phyloP scores from a whole-genome alignment of 1,140 invertebrate species.

The Platyura marginata region DNA sequence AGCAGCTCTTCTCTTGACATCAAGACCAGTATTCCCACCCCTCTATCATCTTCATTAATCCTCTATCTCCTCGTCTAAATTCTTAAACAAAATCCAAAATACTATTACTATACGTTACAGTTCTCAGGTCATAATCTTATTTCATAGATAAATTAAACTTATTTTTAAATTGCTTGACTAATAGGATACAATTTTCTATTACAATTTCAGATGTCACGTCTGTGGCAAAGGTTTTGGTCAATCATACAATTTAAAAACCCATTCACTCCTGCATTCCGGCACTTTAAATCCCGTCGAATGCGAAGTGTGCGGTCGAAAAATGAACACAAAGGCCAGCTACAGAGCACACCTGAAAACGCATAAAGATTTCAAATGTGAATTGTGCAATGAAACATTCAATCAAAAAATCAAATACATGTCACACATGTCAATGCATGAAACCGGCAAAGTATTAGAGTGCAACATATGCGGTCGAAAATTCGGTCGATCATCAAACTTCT shows the following conservation, averaged over 20 bases:
- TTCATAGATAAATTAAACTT: too few relatives aligned
- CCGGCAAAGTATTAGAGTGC: neutral
- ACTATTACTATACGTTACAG: too few relatives aligned
- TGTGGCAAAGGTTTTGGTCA: slow-evolving; percentile 34
- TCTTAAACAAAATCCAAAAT: too few relatives aligned
- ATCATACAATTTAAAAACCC: slow-evolving; percentile 32
- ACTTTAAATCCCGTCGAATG: slow-evolving; percentile 49
- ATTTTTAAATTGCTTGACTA: too few relatives aligned
- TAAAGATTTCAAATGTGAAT: slow-evolving; percentile 6
- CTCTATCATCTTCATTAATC: too few relatives aligned
- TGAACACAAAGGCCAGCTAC: slow-evolving; percentile 21
- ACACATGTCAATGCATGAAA: neutral
- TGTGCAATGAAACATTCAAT: slow-evolving; percentile 1
- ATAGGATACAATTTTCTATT: neutral
- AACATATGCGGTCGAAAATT: neutral
- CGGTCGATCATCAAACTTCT: neutral
- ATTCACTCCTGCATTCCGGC: slow-evolving; percentile 42
- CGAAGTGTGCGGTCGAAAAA: slow-evolving; percentile 32
- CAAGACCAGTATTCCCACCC: too few relatives aligned
- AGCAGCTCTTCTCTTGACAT: too few relatives aligned
- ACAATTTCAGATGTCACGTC: slow-evolving; percentile 17
- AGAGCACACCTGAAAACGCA: slow-evolving; percentile 24
- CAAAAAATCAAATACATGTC: neutral
- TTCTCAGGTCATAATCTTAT: too few relatives aligned
- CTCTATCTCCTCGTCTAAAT: too few relatives aligned